Evolutionary conservation across 2,888 invertebrate species (phyloP).

Genomic region (Nephrotoma appendiculata): DNA sequence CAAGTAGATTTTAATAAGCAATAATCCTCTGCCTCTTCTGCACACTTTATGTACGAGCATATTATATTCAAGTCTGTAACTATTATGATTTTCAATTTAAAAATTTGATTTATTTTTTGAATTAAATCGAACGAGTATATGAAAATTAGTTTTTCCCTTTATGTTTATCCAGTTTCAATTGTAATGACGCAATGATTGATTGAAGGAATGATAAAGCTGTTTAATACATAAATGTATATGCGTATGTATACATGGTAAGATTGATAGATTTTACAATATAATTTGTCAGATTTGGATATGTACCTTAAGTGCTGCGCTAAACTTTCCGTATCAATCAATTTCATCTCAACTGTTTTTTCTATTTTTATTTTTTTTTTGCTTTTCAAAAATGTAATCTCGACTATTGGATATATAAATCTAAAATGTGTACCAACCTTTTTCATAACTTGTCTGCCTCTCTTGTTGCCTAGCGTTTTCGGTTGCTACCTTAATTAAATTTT

Average conservation of each 20-base stretch:
- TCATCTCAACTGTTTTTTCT: constrained; percentile 1
- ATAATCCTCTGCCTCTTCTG: background rate
- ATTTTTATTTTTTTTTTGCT: background rate
- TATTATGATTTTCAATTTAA: background rate
- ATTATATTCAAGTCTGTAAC: background rate
- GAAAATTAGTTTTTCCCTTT: constrained; percentile 1
- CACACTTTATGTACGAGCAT: background rate
- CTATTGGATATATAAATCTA: background rate
- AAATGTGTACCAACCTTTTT: constrained; percentile 63
- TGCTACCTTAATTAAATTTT: constrained; percentile 91
- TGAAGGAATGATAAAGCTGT: constrained; percentile 1
- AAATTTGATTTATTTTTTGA: constrained; percentile 2
- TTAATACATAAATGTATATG: background rate
- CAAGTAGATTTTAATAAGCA: background rate
- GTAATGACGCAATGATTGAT: constrained; percentile 2
- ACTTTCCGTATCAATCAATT: background rate
- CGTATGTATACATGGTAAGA: background rate
- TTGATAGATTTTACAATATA: constrained; percentile 1
- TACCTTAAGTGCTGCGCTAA: background rate
- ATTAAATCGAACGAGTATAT: background rate
- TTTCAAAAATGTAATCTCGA: background rate
- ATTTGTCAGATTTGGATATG: background rate
- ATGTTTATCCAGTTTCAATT: background rate
- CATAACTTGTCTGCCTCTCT: constrained; percentile 89
- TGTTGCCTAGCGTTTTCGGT: constrained; percentile 93